Conservation (phyloP, 1,140 invertebrate genomes). For the Sarcophaga bullata region DNA sequence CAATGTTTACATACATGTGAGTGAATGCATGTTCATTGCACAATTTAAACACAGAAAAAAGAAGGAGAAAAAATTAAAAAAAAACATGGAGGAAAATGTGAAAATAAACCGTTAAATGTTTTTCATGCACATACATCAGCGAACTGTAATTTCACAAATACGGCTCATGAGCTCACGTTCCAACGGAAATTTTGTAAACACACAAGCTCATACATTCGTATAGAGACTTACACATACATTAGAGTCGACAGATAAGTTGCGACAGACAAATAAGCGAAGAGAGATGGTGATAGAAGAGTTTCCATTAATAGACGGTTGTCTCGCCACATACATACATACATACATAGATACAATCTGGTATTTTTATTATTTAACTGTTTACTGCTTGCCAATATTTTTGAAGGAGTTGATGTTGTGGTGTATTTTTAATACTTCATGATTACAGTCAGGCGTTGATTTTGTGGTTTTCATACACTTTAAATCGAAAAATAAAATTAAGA, state of each 20-base stretch:
- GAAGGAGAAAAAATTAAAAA: not conserved
- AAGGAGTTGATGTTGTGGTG: not conserved
- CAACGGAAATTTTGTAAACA: not conserved
- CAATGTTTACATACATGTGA: not conserved
- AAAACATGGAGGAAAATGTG: not conserved
- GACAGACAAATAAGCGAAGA: not conserved
- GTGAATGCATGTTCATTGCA: not conserved
- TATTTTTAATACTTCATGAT: constrained; percentile 13
- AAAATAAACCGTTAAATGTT: constrained; percentile 18
- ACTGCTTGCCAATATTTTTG: not conserved
- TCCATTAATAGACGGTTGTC: not conserved
- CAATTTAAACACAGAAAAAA: constrained; percentile 31
- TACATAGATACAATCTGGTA: too few relatives aligned
- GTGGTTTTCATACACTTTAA: constrained; percentile 35
- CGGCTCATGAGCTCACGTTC: not conserved
- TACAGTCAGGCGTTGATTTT: constrained; percentile 34
- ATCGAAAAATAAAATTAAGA: too few relatives aligned
- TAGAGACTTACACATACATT: too few relatives aligned
- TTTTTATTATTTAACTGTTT: too few relatives aligned
- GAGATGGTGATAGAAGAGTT: not conserved
- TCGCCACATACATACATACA: not conserved
- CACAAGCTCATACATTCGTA: not conserved
- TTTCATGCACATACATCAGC: constrained; percentile 31
- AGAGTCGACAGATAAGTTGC: too few relatives aligned
- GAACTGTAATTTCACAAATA: constrained; percentile 6